Evolutionary conservation across 2,888 invertebrate species (phyloP), one percentile per base, ranked within the genome.

Genomic region (Alloscopus bannaensis): DNA sequence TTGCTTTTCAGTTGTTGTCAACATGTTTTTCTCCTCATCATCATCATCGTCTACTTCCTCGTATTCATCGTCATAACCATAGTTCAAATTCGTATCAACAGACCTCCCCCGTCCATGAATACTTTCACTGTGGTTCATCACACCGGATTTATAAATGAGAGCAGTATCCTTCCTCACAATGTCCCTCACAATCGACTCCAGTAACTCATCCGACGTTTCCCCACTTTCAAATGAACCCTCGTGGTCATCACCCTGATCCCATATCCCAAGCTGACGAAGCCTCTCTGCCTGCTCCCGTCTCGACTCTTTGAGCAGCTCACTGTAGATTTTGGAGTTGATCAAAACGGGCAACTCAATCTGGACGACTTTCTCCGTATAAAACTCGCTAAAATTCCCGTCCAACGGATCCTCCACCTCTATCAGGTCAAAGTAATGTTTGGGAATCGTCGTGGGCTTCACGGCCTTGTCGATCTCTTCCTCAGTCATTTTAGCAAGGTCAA

Each of bases 401-500:
- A 13, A 2, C n/a, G 66, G 66, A 22, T 16, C 31, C 40, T 6
- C 18, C 29, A 66, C 31, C 36, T 66, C 57, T 2, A 69, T 40
- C 1, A 55, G 36, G 24, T 57, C 24, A 24, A 40, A 55, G 8
- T 24, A 1, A 26, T 24, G 11, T 16, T 6, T 47, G 0, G 62
- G 29, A n/a, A 18, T 47, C 1, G 2, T 20, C 66, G 18, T 16
- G 1, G n/a, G 8, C 42, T 57, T 26, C 18, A 26, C 42, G 24
- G 22, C 16, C 55, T 24, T 57, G 13, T 40, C 40, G 36, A 24
- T 31, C 3, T 36, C 20, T 16, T 22, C 50, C 2, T 50, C 31
- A 55, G 68, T 18, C n/a, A 55, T 28, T 11, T 69, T n/a, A 11
- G 69, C 69, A 0, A 69, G 55, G 42, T 69, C 69, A 40, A 28